A percentile compares a stretch with the other conserved stretches of the same genome.
These are phyloP conservation scores for Eulemur albifrons DNA, from an alignment of 2,797 vertebrate species.

Conservation along the genomic window DNA sequence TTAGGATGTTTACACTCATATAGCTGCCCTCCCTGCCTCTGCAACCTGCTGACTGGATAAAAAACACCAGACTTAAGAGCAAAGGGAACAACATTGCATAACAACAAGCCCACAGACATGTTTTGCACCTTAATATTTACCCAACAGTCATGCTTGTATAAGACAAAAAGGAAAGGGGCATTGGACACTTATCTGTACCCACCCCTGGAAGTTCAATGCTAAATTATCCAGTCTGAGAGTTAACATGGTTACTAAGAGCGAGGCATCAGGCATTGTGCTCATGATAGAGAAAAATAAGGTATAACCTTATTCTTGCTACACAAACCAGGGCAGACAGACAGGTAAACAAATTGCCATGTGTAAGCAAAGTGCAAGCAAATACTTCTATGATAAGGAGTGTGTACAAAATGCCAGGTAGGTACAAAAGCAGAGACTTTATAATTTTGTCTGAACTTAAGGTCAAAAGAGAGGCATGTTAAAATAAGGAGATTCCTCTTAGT, in stretches of 20 bases:
- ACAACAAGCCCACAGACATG: neutral
- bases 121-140: slow-evolving; percentile 30
- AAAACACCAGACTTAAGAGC: slow-evolving; percentile 40
- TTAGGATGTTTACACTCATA: slow-evolving; percentile 18
- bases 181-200: neutral
- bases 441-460: neutral
- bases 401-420: neutral
- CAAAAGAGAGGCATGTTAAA: neutral
- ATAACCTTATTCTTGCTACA: neutral
- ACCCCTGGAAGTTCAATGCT: neutral
- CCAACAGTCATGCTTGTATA: neutral
- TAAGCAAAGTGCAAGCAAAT: neutral
- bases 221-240: neutral
- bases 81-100: neutral
- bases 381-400: neutral
- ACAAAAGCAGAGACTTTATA: neutral
- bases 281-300: neutral
- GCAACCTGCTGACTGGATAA: slow-evolving; percentile 45
- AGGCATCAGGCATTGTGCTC: neutral
- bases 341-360: neutral
- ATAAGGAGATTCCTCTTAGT: neutral
- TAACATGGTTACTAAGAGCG: neutral
- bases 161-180: neutral
- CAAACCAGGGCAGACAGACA: neutral
- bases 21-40: neutral